Base-by-base conservation (phyloP, 1,140 invertebrate species). In the Druon quercuslanigerum region DNA sequence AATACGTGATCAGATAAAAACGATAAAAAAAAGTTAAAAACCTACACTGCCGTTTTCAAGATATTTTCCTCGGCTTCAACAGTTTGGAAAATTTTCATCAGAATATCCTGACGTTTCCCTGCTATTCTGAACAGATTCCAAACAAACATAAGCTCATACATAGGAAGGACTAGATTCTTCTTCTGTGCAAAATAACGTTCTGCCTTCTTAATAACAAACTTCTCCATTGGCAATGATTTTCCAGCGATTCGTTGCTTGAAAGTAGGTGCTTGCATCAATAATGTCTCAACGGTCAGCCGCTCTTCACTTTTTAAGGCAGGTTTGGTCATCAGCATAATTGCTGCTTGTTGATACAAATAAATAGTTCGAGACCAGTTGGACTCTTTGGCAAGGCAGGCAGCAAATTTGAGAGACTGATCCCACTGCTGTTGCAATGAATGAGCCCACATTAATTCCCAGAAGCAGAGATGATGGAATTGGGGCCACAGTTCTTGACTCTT, bases 151-250 rank as follows among this genome's bases (percentile, higher is more conserved):
- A 99, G 92, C 90, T 99, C 98, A 78, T 97, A 92, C 33, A 95
- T 95, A 13, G 98, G 97, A 71, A 99, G 92, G 7, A 96, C 90
- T 51, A 99, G 91, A 54, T 91, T 91, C 40, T 95, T 93, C 57
- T 95, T 94, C 90, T 98, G 96, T 51, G 93, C 92, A 79, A 94
- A 93, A 90, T 95, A 98, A 71, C 96, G 92, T 75, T 95, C 94
- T 19, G 96, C 93, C 86, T 98, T 97, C 86, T 95, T 96, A 12
- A 97, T 93, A 51, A 96, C 95, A 92, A 99, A 99, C 86, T 99
- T 99, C 90, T 99, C 98, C 93, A 99, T 96, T 16, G 98, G 98
- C 80, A 99, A 91, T 9, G 98, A 99, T 92, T 99, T 99, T 0
- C 98, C 98, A 50, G 98, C 97, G 75, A 99, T 98, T 75, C 96